Conservation (phyloP, 2,797 vertebrate genomes). For the Alauda arvensis region DNA sequence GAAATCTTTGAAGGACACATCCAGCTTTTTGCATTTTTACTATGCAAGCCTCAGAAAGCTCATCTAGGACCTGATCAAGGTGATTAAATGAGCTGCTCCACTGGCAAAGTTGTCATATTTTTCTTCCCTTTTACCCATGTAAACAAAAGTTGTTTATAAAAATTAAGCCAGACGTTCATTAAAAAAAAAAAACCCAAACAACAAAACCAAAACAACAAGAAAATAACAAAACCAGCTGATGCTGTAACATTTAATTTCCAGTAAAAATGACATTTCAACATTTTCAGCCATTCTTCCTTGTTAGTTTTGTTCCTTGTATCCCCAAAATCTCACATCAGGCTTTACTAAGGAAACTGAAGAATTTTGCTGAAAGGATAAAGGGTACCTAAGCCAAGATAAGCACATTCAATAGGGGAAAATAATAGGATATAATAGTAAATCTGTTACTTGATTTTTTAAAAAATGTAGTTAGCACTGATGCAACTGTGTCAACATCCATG, state of each 20-base stretch:
- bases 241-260: not conserved
- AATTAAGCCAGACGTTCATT: not conserved
- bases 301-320: not conserved
- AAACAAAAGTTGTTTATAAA: not conserved
- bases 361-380: not conserved
- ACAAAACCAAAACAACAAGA: not conserved
- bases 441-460: not conserved
- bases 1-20: not conserved
- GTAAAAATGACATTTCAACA: not conserved
- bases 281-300: not conserved
- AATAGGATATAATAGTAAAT: not conserved
- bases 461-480: not conserved
- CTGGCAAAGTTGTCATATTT: not conserved
- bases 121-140: not conserved
- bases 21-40: not conserved
- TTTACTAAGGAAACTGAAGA: not conserved
- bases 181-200: not conserved
- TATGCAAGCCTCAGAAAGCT: not conserved
- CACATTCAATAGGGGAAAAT: not conserved
- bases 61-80: not conserved
- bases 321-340: not conserved
- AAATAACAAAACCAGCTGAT: not conserved
- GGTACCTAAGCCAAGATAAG: not conserved
- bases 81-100: not conserved
- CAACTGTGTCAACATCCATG: not conserved